Base-by-base conservation (phyloP, 37 sponge, comb jelly and placozoan genomes). In the Oscarella lobularis region DNA sequence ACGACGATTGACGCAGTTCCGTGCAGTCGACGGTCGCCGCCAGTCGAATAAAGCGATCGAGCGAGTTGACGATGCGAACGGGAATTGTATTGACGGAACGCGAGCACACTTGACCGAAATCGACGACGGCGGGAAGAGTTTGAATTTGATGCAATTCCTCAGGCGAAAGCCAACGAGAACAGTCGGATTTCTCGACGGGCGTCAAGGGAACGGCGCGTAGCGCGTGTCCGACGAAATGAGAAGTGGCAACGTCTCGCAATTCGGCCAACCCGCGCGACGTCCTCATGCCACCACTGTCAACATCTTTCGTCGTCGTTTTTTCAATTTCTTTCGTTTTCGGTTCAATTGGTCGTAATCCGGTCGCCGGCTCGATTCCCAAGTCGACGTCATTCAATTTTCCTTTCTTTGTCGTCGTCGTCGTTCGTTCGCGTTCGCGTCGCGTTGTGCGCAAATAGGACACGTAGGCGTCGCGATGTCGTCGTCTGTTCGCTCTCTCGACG, bases 301-400 rank as follows among this genome's bases (percentile, higher is more conserved):
- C 60, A 48, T 48, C 14, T 9, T 48, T 20, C 9, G 9, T 20
- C 20, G 20, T 27, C 20, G 9, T 20, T 48, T 48, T 9, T 48
- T 48, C 14, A 27, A 48, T 20, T 48, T 48, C 60, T 27, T 9
- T 27, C 60, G 73, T 74, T 66, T 14, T 29, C 31, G 77, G 66
- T 40, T n/a, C 34, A 29, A 83, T 81, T 32, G 89, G 83, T 0
- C 36, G 37, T 1, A 88, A 70, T 6, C 89, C 89, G 29, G 75
- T 65, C 6, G 80, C 82, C 32, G 89, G 89, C 35, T 79, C 33
- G 0, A 88, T 85, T 2, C 78, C 83, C 41, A 88, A 36, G 70
- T 88, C 89, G 14, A 37, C 68, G n/a, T 55, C 41, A 38, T 72
- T 77, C 9, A 48, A 9, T 48, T 48, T 48, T 9, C 60, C 20